Percentiles rank a stretch among this genome's conserved stretches.
Evolutionary conservation across 2,797 vertebrate species (phyloP).

Genomic region (Tapera naevia): DNA sequence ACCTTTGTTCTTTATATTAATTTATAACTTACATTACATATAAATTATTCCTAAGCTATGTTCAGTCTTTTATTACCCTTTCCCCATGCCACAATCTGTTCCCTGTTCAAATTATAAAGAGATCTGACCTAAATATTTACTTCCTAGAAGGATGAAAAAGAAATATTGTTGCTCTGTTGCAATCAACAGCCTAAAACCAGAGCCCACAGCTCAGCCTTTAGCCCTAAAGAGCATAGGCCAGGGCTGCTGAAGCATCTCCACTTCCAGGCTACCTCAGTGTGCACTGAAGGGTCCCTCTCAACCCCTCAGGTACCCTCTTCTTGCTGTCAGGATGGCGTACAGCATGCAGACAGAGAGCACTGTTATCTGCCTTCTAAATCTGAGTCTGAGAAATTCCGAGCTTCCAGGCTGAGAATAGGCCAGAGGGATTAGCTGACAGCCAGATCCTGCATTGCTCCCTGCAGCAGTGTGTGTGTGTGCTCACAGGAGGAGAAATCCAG

Average conservation of each 20-base stretch:
- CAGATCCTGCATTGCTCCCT: too few relatives aligned
- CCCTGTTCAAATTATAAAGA: neutral
- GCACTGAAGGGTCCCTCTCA: neutral
- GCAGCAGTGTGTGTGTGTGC: neutral
- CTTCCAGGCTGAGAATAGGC: neutral
- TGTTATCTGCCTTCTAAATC: neutral
- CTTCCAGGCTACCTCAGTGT: neutral
- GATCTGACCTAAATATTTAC: neutral
- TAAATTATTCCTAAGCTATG: neutral
- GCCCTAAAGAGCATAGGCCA: neutral
- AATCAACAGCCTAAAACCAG: neutral
- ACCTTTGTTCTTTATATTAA: neutral
- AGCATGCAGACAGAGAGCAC: neutral
- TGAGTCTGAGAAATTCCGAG: neutral
- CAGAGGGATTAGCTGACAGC: neutral
- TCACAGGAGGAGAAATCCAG: neutral
- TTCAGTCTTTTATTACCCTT: neutral
- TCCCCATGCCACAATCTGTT: neutral
- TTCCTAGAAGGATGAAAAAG: neutral
- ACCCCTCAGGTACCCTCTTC: neutral
- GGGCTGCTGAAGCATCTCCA: neutral
- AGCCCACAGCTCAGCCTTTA: neutral
- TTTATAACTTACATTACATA: neutral
- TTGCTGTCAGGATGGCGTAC: neutral
- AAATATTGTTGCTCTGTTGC: neutral